phyloP scores from a whole-genome alignment of 2,113 vertebrate genomes.

The Aleadryas rufinucha region DNA sequence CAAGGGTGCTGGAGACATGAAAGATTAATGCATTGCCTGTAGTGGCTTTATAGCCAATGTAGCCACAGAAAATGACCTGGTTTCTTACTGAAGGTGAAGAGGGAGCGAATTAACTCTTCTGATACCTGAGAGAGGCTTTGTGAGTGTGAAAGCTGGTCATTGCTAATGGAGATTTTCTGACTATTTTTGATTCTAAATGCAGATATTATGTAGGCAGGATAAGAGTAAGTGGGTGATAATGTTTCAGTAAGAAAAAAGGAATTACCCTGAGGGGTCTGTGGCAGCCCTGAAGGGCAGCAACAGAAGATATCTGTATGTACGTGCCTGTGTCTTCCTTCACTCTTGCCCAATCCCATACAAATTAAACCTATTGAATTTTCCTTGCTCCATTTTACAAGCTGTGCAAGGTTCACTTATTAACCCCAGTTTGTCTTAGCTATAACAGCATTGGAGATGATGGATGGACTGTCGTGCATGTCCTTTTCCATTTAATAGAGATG shows the following conservation, averaged over 20 bases:
- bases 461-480: not conserved
- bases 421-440: not conserved
- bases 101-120: not conserved
- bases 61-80: not conserved
- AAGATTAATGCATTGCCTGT: not conserved
- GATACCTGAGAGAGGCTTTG: not conserved
- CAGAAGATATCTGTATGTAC: not conserved
- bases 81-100: not conserved
- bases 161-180: not conserved
- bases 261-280: not conserved
- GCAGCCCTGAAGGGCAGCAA: not conserved
- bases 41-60: not conserved
- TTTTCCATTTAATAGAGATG: not conserved
- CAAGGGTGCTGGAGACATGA: not conserved
- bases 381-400: not conserved
- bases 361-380: not conserved
- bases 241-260: not conserved
- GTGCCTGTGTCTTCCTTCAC: not conserved
- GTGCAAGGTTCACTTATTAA: not conserved
- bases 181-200: not conserved
- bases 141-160: not conserved
- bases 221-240: not conserved
- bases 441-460: not conserved
- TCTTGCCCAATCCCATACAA: not conserved
- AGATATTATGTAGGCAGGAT: not conserved